Evolutionary conservation across 2,888 invertebrate genomes (phyloP), one percentile per base, ranked within the genome.

Genomic region (Mesorhabditis sp.): DNA sequence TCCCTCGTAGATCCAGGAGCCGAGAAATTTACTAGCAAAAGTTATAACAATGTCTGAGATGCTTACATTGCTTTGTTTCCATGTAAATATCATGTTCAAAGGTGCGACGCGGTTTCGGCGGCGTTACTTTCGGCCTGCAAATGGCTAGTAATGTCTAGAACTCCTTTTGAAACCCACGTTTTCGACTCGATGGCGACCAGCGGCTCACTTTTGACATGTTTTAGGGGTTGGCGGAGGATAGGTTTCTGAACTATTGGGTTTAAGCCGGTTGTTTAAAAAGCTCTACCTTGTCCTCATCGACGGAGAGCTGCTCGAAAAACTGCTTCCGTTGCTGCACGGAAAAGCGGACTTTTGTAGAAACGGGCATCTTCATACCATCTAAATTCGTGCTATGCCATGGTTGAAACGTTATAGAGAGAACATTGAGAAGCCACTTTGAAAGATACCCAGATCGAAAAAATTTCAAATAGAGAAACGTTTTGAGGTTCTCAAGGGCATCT

Each of bases 81-180:
- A 50, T 50, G 58, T 50, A 50, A n/a, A 50, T 50, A 50, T 50
- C 58, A 50, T 50, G 58, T 50, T 50, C 58, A 50, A 50, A 50
- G n/a, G 58, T 50, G 58, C 58, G 58, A 13, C n/a, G 7, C 58
- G 58, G 58, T 50, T 50, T 50, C 2, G 7, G 7, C 58, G 58
- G 58, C 2, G 58, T 10, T 13, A 50, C 58, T 10, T 50, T 50
- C 10, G n/a, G n/a, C n/a, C 58, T 50, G n/a, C 7, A 50, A 50
- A 50, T 50, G 58, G n/a, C 28, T 28, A 28, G 28, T 28, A 28
- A 28, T 28, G 28, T 28, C 28, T 28, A 28, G 28, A 28, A 28
- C 28, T 28, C 28, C 28, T 28, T 28, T 28, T 28, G 28, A 28
- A 28, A 28, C 28, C 28, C 28, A 28, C 28, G 28, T 28, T 28